phyloP scores from a whole-genome alignment of 2,113 vertebrate species.

The Neolamprologus falcicula region DNA sequence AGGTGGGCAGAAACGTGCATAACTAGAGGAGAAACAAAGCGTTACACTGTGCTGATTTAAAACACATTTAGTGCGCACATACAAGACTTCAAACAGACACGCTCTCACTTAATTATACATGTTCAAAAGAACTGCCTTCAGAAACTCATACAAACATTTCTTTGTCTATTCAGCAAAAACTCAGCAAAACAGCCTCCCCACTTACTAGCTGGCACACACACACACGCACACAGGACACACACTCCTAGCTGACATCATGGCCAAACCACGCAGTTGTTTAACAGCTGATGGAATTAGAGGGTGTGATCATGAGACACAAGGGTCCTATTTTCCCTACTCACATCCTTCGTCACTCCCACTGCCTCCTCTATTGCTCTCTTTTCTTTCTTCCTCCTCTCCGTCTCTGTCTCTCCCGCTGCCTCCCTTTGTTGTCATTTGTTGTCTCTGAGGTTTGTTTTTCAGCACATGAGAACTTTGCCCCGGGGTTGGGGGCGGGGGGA shows the following conservation, averaged over 20 bases:
- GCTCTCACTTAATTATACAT: not conserved
- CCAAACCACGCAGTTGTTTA: conserved; percentile 37
- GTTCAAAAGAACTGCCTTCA: not conserved
- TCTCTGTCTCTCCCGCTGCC: not conserved
- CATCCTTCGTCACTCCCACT: conserved; percentile 25
- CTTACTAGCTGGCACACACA: not conserved
- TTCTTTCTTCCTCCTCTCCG: not conserved
- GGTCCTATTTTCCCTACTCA: conserved; percentile 32
- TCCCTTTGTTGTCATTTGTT: conserved; percentile 12
- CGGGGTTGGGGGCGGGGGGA: not conserved
- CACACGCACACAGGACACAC: not conserved
- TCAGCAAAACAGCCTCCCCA: conserved; percentile 28
- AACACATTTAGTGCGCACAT: not conserved
- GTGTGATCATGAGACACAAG: conserved; percentile 55
- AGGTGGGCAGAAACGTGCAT: conserved; percentile 94
- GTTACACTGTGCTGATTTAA: not conserved
- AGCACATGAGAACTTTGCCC: conserved; percentile 19
- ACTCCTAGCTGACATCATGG: conserved; percentile 50
- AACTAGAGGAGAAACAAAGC: conserved; percentile 60
- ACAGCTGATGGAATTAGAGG: conserved; percentile 63
- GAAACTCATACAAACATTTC: conserved; percentile 19
- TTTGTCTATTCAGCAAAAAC: conserved; percentile 50
- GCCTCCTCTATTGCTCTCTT: not conserved
- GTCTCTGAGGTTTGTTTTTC: conserved; percentile 35
- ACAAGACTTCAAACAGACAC: not conserved